phyloP scores from a whole-genome alignment of 2,797 vertebrate species.

The Apogon hyalosoma region DNA sequence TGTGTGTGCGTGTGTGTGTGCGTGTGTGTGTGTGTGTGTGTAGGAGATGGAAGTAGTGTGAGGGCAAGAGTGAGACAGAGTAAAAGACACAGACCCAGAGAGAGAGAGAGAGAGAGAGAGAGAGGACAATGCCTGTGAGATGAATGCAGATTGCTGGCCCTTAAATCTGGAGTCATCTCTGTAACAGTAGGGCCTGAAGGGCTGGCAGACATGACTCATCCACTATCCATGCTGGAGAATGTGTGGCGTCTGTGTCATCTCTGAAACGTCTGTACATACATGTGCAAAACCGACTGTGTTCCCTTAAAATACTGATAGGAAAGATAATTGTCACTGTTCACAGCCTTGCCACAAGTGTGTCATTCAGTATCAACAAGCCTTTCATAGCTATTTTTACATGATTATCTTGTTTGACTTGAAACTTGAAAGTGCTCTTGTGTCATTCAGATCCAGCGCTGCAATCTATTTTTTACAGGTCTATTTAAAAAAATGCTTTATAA shows the following conservation, averaged over 20 bases:
- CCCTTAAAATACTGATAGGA: conserved; percentile 21
- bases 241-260: conserved; percentile 22
- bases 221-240: conserved; percentile 43
- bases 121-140: conserved; percentile 55
- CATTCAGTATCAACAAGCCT: conserved; percentile 19
- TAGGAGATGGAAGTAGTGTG: conserved; percentile 33
- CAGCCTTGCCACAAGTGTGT: background rate
- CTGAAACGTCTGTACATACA: conserved; percentile 23
- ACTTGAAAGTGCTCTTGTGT: conserved; percentile 3
- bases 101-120: conserved; percentile 3
- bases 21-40: conserved; percentile 32
- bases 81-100: conserved; percentile 15
- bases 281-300: conserved; percentile 28
- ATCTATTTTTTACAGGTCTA: conserved; percentile 38
- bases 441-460: conserved; percentile 12
- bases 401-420: conserved; percentile 18
- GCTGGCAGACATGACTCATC: conserved; percentile 81
- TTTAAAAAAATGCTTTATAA: conserved; percentile 27
- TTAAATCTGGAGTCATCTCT: conserved; percentile 76
- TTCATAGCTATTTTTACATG: conserved; percentile 36
- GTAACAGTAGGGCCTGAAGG: conserved; percentile 69
- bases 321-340: conserved; percentile 20
- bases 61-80: conserved; percentile 41
- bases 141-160: conserved; percentile 70
- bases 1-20: too few species aligned